Conservation (phyloP, 1,140 invertebrate species). For the Euglossa dilemma region DNA sequence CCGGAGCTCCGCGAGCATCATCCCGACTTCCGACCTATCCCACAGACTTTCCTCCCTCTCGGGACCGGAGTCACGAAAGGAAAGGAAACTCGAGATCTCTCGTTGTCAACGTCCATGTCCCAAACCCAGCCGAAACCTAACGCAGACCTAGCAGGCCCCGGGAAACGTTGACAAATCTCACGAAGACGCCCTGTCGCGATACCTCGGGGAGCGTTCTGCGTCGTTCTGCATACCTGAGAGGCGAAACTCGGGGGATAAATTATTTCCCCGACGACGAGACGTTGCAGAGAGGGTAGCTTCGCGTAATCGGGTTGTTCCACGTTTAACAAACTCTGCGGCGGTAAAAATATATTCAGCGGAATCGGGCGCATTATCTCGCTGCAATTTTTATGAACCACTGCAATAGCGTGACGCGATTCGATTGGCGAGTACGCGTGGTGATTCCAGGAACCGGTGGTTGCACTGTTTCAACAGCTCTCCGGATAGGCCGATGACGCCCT, state of each 20-base stretch:
- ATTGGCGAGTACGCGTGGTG: background rate
- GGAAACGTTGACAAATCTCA: background rate
- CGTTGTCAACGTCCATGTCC: background rate
- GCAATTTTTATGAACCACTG: conserved; percentile 26
- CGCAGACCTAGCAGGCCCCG: too few species aligned
- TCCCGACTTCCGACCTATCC: conserved; percentile 19
- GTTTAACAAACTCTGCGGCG: background rate
- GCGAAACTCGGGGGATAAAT: background rate
- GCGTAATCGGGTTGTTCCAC: conserved; percentile 3
- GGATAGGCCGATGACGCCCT: background rate
- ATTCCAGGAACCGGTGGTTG: background rate
- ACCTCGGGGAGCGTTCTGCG: too few species aligned
- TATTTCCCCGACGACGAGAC: background rate
- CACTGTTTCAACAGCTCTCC: background rate
- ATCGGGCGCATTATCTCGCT: background rate
- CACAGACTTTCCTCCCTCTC: background rate
- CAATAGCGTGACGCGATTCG: conserved; percentile 13
- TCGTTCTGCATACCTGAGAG: background rate
- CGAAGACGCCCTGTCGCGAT: too few species aligned
- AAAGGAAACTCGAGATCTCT: background rate
- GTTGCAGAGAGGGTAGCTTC: background rate
- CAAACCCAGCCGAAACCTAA: background rate
- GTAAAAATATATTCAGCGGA: background rate
- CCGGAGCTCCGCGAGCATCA: background rate
- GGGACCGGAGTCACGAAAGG: background rate